A percentile compares a stretch with the other conserved stretches of the same genome.
These are phyloP conservation scores for Apostichopus japonicus DNA, from an alignment of 35 echinoderm and acorn worm genomes.

Conservation along the genomic window DNA sequence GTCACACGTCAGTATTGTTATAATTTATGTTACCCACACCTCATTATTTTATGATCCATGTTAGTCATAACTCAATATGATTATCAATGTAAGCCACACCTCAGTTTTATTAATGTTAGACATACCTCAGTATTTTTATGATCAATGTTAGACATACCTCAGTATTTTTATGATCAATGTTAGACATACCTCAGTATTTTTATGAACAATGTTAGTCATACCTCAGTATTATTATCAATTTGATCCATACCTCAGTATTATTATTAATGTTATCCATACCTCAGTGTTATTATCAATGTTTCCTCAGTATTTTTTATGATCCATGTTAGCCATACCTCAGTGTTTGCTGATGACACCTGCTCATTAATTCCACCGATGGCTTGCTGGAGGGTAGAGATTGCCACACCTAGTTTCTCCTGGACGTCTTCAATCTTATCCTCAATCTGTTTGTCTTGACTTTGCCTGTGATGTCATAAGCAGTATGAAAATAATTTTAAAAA, in stretches of 20 bases:
- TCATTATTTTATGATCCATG: background rate
- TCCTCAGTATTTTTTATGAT: background rate
- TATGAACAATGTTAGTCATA: background rate
- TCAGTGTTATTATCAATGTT: background rate
- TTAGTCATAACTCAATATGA: background rate
- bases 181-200: too few species aligned
- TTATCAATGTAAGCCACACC: too few species aligned
- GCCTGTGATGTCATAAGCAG: constrained; percentile 53
- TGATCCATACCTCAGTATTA: background rate
- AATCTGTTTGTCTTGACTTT: constrained; percentile 99
- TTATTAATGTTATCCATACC: background rate
- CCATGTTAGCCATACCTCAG: constrained; percentile 61
- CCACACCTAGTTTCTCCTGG: constrained; percentile 97
- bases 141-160: background rate
- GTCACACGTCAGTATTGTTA: too few species aligned
- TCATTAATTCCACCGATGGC: constrained; percentile 99
- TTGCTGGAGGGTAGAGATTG: constrained; percentile 97
- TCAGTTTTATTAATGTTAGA: background rate
- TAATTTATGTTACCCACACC: background rate
- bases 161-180: too few species aligned
- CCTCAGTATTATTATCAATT: background rate
- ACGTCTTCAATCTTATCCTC: constrained; percentile 99
- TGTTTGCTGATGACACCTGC: constrained; percentile 67
- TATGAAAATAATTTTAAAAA: background rate
- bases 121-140: background rate